Evolutionary conservation across 2,797 vertebrate genomes (phyloP), one percentile per base, ranked within the genome.

Genomic region (Neoniphon sammara): DNA sequence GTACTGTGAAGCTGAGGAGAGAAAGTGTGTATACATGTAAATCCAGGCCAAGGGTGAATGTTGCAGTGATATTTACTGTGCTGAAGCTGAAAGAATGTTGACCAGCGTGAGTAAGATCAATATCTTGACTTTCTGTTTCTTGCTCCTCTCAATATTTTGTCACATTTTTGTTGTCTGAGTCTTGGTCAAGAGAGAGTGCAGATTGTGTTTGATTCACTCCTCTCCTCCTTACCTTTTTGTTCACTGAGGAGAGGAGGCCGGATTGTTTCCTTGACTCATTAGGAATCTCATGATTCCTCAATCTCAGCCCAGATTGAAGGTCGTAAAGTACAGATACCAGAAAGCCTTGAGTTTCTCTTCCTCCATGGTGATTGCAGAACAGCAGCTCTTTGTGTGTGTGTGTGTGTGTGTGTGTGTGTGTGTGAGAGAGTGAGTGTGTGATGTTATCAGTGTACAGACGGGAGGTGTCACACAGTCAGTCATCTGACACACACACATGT

Each of bases 321-420:
- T 8, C 57, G 20, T 34, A 10, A 12, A 64, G 69, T 53, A 20
- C 73, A 79, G 14, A 47, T 60, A 50, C 36, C 27, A 58, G 31
- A 70, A 42, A 59, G 20, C 30, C n/a, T 7, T 58, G 39, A 27
- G 20, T 65, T 78, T 57, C 49, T 47, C 42, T 77, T 76, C 25
- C 27, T 72, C 21, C 15, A 5, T 27, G 4, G 20, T 15, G 39
- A 71, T 52, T 47, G 59, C 39, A 64, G 49, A 69, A 71, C 58
- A 78, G 27, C 30, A 44, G 49, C 34, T 66, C 42, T 76, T 21
- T 67, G 44, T 77, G 30, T 72, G 9, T 60, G 21, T 46, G 12
- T 54, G 53, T 49, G 63, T 54, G 12, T 34, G 49, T 25, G 23
- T 47, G 46, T 70, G 36, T 30, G 23, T 34, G 7, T 53, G 23